Evolutionary conservation across 2,113 vertebrate genomes (phyloP).

Genomic region (Cephalopterus ornatus): DNA sequence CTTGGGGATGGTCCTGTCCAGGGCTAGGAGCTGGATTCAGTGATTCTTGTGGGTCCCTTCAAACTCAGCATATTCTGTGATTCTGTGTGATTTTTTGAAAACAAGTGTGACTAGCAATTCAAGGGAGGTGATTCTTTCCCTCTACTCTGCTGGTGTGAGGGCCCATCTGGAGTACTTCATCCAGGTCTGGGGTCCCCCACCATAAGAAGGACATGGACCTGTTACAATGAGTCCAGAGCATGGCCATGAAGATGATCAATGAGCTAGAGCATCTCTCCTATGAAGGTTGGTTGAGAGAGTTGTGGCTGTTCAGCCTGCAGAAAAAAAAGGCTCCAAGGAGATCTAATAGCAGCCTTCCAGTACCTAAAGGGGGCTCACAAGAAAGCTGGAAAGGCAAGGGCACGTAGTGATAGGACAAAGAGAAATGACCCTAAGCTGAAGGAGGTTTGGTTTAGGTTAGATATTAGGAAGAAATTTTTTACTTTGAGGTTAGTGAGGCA

Average conservation of each 20-base stretch:
- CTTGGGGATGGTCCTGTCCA: not conserved
- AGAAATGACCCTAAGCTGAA: not conserved
- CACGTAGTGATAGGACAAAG: not conserved
- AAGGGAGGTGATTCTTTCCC: not conserved
- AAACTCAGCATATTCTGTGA: not conserved
- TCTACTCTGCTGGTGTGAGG: not conserved
- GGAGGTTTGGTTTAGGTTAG: not conserved
- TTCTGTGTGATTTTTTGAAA: not conserved
- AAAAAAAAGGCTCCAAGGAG: not conserved
- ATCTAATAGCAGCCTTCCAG: not conserved
- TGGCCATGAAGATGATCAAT: not conserved
- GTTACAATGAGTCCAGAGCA: not conserved
- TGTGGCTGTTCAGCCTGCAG: not conserved
- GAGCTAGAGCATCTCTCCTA: not conserved
- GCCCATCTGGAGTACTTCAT: rapidly evolving
- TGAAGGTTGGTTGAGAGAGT: not conserved
- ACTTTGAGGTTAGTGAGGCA: not conserved
- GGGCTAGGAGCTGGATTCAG: not conserved
- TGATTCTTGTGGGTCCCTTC: not conserved
- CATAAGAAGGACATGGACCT: not conserved
- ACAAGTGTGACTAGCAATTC: not conserved
- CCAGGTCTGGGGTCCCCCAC: not conserved
- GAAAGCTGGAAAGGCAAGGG: not conserved
- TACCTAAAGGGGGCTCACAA: not conserved
- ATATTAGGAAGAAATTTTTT: not conserved